Percentiles rank a stretch among this genome's conserved stretches.
Evolutionary conservation across 30 jellyfish, hydroid and myxozoan genomes (phyloP).

Genomic region (Hydractinia echinata): DNA sequence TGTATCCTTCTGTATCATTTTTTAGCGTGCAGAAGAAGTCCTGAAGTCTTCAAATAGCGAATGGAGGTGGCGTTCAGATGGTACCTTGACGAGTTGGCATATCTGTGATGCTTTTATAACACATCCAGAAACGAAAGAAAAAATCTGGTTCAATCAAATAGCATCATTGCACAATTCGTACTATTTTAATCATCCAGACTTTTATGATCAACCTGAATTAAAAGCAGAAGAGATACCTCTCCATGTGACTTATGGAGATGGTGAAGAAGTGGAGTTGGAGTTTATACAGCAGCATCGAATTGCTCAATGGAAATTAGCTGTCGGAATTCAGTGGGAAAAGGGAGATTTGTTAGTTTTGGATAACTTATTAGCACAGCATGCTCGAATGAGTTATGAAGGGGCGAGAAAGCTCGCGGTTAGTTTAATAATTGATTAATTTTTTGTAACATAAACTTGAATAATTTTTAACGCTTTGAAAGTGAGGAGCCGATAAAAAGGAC

Average conservation of each 20-base stretch:
- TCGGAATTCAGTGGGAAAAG: constrained; percentile 69
- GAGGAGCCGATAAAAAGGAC: too few species aligned
- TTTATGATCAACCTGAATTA: constrained; percentile 14
- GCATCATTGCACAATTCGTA: constrained; percentile 64
- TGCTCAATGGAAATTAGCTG: constrained; percentile 69
- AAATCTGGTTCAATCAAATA: constrained; percentile 78
- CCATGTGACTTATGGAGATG: constrained; percentile 78
- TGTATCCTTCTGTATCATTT: too few species aligned
- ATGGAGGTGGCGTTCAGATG: constrained; percentile 11
- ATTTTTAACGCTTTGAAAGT: too few species aligned
- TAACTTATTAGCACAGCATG: constrained; percentile 74
- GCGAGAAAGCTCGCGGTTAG: constrained; percentile 56
- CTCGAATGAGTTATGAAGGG: constrained; percentile 63
- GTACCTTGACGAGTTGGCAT: constrained; percentile 12
- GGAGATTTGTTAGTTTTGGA: constrained; percentile 65
- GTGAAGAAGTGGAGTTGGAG: constrained; percentile 83
- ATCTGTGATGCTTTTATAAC: constrained; percentile 31
- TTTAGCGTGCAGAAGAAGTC: constrained; percentile 6
- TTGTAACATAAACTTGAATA: too few species aligned
- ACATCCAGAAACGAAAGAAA: constrained; percentile 66
- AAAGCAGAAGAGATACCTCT: constrained; percentile 54
- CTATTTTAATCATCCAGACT: constrained; percentile 65
- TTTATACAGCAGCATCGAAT: constrained; percentile 60
- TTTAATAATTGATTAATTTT: constrained; percentile 3
- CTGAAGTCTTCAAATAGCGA: not conserved